A percentile compares a stretch with the other conserved stretches of the same genome.
These are phyloP conservation scores for Epicampocera succincta DNA, from an alignment of 2,888 invertebrate species.

Conservation along the genomic window DNA sequence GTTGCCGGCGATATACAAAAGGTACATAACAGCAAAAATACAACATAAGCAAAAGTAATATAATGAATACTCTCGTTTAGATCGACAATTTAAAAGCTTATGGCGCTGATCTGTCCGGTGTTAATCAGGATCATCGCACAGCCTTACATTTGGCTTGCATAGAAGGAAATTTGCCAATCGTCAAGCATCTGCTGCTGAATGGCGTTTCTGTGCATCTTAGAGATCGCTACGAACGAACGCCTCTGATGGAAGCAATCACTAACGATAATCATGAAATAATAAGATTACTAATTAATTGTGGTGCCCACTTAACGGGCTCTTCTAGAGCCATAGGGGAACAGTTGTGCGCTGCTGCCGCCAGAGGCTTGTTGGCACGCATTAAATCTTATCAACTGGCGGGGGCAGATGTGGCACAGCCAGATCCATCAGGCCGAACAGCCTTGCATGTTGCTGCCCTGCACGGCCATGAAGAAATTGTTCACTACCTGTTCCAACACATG, in stretches of 20 bases:
- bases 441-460: conserved; percentile 87
- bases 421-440: conserved; percentile 86
- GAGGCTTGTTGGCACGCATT: conserved; percentile 84
- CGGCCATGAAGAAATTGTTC: conserved; percentile 82
- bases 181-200: conserved; percentile 87
- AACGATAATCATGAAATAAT: conserved; percentile 86
- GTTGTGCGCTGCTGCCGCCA: conserved; percentile 86
- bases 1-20: conserved; percentile 83
- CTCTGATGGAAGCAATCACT: conserved; percentile 87
- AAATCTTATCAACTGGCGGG: conserved; percentile 86
- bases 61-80: conserved; percentile 57
- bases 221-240: conserved; percentile 87
- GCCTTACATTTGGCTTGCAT: conserved; percentile 91
- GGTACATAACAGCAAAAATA: conserved; percentile 73
- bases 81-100: conserved; percentile 81
- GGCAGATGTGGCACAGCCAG: conserved; percentile 85
- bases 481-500: conserved; percentile 83
- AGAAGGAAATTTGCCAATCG: conserved; percentile 86
- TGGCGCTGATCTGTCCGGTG: conserved; percentile 89
- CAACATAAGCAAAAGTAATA: background rate
- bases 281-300: conserved; percentile 86
- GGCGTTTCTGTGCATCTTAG: conserved; percentile 92
- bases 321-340: conserved; percentile 85
- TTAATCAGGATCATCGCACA: conserved; percentile 89
- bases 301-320: conserved; percentile 87